phyloP scores from a whole-genome alignment of 2,113 vertebrate species.

The Platycercus adscitus region DNA sequence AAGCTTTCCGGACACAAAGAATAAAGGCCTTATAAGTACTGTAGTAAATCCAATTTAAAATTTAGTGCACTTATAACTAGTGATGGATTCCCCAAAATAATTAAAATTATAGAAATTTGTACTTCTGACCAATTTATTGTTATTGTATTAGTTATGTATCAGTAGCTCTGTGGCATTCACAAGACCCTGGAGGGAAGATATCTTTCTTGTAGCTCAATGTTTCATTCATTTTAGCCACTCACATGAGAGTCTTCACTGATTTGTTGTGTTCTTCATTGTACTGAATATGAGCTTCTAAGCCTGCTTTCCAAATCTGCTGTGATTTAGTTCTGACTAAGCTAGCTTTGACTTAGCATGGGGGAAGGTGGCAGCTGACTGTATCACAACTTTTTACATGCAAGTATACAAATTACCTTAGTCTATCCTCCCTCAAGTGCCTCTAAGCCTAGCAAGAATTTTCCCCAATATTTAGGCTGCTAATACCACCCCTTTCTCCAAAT shows the following conservation, averaged over 20 bases:
- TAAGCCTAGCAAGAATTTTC: conserved; percentile 1
- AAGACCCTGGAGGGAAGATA: not conserved
- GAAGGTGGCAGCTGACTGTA: not conserved
- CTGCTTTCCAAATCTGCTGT: not conserved
- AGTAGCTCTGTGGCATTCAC: not conserved
- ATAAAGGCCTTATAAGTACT: not conserved
- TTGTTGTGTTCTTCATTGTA: not conserved
- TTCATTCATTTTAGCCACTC: not conserved
- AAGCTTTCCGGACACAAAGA: not conserved
- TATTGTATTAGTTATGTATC: not conserved
- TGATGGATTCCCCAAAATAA: not conserved
- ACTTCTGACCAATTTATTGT: not conserved
- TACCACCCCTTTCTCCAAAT: conserved; percentile 2
- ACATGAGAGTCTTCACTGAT: not conserved
- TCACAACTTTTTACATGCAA: not conserved
- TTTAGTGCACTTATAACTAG: not conserved
- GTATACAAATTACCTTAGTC: conserved; percentile 49
- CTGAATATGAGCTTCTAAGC: not conserved
- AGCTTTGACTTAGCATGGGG: not conserved
- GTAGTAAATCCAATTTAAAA: not conserved
- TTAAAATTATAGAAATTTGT: not conserved
- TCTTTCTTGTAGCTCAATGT: not conserved
- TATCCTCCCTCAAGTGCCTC: conserved; percentile 22
- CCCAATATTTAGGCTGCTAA: conserved; percentile 33
- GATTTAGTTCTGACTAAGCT: not conserved